These are phyloP conservation scores for Hypocryptadius cinnamomeus DNA, from an alignment of 2,113 vertebrate species.

Conservation along the genomic window DNA sequence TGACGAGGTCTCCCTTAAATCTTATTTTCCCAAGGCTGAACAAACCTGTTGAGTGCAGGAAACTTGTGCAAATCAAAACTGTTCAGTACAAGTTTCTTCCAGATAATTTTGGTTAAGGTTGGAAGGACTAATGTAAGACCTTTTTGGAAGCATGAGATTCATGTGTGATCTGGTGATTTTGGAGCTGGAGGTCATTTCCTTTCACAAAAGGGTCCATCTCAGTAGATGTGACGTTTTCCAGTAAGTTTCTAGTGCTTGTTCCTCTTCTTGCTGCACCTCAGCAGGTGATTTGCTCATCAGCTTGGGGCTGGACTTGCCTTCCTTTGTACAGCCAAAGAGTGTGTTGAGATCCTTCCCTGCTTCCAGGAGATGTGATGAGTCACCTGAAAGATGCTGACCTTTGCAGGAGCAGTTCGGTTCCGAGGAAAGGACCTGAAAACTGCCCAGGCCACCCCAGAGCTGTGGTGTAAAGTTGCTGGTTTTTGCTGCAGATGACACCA, in stretches of 20 bases:
- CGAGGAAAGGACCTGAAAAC: background rate
- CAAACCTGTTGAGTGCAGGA: background rate
- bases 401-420: background rate
- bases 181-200: background rate
- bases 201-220: background rate
- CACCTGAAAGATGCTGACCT: background rate
- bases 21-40: background rate
- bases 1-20: background rate
- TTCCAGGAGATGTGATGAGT: background rate
- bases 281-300: background rate
- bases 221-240: background rate
- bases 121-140: background rate
- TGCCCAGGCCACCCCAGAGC: background rate
- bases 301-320: background rate
- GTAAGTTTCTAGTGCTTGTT: background rate
- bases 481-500: conserved; percentile 79
- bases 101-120: background rate
- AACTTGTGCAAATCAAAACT: background rate
- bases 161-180: background rate
- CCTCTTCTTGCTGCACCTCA: background rate
- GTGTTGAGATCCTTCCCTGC: background rate
- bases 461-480: background rate
- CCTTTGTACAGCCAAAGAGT: background rate
- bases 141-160: background rate
- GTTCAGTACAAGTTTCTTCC: background rate